Conservation (phyloP, 2,113 vertebrate genomes). For the Gnathonemus longibarbis region DNA sequence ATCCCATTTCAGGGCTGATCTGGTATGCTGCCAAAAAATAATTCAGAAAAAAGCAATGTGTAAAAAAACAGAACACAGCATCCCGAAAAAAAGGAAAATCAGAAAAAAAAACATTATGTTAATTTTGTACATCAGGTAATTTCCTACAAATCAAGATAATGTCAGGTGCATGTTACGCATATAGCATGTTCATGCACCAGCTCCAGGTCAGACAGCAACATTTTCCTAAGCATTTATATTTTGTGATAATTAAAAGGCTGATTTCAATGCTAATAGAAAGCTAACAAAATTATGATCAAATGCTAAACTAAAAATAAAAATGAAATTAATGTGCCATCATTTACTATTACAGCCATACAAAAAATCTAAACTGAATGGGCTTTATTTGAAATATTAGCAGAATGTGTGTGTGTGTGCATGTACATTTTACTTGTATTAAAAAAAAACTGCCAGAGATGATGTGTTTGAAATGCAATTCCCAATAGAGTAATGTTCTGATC, state of each 20-base stretch:
- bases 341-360: not conserved
- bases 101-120: not conserved
- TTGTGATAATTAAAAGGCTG: not conserved
- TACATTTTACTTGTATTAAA: no score
- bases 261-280: not conserved
- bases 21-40: slow-evolving; percentile 31
- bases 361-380: not conserved
- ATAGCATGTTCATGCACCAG: not conserved
- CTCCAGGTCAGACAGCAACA: not conserved
- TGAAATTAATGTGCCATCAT: not conserved
- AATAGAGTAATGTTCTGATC: not conserved
- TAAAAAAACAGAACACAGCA: not conserved
- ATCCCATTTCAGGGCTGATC: slow-evolving; percentile 78
- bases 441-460: not conserved
- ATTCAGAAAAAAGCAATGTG: not conserved
- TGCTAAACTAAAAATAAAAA: not conserved
- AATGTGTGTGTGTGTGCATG: not conserved
- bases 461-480: not conserved
- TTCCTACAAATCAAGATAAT: not conserved
- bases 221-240: not conserved
- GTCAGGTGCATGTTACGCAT: not conserved
- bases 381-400: not conserved
- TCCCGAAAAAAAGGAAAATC: not conserved
- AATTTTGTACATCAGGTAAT: not conserved
- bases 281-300: not conserved